A percentile compares a stretch with the other conserved stretches of the same genome.
phyloP scores from a whole-genome alignment of 1,140 invertebrate genomes.

The Fragariocoptes setiger region DNA sequence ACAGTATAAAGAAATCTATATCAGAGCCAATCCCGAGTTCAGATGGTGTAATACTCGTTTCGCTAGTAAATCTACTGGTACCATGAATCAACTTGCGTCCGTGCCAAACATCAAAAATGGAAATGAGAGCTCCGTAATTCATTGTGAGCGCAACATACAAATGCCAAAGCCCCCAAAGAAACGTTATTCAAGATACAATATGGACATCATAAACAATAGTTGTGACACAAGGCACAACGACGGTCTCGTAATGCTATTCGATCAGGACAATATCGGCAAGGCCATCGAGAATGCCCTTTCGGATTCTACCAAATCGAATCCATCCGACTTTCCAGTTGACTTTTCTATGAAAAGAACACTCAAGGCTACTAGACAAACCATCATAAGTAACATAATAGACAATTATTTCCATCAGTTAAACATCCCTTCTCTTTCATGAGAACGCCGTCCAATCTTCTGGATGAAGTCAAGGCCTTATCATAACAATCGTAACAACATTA shows the following conservation, averaged over 20 bases:
- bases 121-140: no score
- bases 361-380: not conserved
- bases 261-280: not conserved
- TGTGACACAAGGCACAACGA: not conserved
- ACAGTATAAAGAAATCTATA: conserved; percentile 77
- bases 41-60: conserved; percentile 67
- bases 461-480: no score
- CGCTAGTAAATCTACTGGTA: no score
- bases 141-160: no score
- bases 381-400: not conserved
- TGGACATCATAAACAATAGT: no score
- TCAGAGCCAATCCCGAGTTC: conserved; percentile 65
- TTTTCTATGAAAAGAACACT: not conserved
- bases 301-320: not conserved
- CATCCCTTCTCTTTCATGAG: no score
- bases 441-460: no score
- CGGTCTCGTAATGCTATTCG: not conserved
- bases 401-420: no score
- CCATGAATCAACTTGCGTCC: no score
- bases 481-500: no score
- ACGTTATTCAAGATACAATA: no score
- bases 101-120: no score
- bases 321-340: not conserved
- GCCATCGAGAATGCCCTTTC: not conserved
- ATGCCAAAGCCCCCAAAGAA: conserved; percentile 24